These are phyloP conservation scores for Poeciliopsis occidentalis DNA, from an alignment of 2,113 vertebrate species.

Conservation along the genomic window DNA sequence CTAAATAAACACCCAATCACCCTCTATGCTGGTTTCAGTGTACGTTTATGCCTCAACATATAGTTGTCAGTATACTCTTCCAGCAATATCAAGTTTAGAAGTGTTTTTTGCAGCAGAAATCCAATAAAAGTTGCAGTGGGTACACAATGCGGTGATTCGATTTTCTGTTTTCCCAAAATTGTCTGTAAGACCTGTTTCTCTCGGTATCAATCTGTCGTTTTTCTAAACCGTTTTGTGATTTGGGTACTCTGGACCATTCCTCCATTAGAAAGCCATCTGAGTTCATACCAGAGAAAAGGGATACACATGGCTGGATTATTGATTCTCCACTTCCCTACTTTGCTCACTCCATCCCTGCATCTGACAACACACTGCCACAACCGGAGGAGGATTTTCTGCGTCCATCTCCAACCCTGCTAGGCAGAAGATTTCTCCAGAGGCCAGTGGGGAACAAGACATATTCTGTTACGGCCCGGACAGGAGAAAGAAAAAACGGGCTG, in stretches of 20 bases:
- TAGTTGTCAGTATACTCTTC: conserved; percentile 16
- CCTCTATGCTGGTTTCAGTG: conserved; percentile 21
- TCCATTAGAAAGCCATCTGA: conserved; percentile 30
- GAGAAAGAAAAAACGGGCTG: conserved; percentile 74
- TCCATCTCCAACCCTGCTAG: conserved; percentile 60
- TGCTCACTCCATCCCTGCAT: conserved; percentile 15
- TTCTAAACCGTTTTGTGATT: conserved; percentile 39
- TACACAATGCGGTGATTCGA: conserved; percentile 51
- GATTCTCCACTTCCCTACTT: conserved; percentile 59
- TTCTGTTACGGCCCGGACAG: conserved; percentile 75
- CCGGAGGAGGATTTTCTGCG: conserved; percentile 50
- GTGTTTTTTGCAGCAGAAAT: conserved; percentile 23
- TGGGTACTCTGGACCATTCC: conserved; percentile 39
- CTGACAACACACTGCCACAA: conserved; percentile 43
- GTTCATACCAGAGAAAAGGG: conserved; percentile 41
- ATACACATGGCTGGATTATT: conserved; percentile 68
- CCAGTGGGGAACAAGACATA: conserved; percentile 67
- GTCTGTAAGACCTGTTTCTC: conserved; percentile 34
- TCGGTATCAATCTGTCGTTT: conserved; percentile 16
- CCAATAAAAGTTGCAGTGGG: conserved; percentile 24
- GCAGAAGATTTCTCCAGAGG: conserved; percentile 73
- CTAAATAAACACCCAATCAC: not conserved
- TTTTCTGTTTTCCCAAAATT: conserved; percentile 40
- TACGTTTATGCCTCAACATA: conserved; percentile 31
- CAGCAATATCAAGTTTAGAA: conserved; percentile 31